Conservation (phyloP, 2,888 invertebrate genomes). For the Linnaemya tessellans region DNA sequence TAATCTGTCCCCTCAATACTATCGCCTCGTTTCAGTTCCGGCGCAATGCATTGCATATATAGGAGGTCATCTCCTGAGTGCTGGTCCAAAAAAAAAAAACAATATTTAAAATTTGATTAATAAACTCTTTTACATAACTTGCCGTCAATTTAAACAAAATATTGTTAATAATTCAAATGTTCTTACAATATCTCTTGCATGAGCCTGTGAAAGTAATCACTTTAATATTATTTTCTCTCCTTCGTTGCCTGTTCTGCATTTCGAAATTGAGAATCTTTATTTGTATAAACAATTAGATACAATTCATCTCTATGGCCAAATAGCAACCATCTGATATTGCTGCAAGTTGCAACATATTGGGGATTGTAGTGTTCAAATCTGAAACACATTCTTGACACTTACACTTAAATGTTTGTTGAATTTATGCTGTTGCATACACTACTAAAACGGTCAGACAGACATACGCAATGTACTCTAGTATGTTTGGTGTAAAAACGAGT, state of each 20-base stretch:
- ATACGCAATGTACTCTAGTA: slow-evolving; percentile 18
- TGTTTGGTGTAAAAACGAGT: slow-evolving; percentile 25
- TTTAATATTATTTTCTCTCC: slow-evolving; percentile 37
- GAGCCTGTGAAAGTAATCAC: slow-evolving; percentile 67
- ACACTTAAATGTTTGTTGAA: slow-evolving; percentile 62
- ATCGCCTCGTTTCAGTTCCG: too few species aligned
- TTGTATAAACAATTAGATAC: slow-evolving; percentile 67
- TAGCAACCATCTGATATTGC: slow-evolving; percentile 45
- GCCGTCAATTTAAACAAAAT: background rate
- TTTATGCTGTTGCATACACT: slow-evolving; percentile 44
- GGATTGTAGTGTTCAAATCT: slow-evolving; percentile 46
- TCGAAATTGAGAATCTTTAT: slow-evolving; percentile 54
- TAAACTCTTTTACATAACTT: slow-evolving; percentile 18
- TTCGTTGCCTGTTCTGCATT: slow-evolving; percentile 20
- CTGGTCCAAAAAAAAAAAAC: too few species aligned
- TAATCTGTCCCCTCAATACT: too few species aligned
- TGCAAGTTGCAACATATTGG: slow-evolving; percentile 58
- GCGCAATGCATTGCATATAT: too few species aligned
- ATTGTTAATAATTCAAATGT: slow-evolving; percentile 23
- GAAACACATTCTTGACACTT: slow-evolving; percentile 70
- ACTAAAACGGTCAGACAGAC: background rate
- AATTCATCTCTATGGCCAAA: slow-evolving; percentile 50
- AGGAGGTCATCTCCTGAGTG: too few species aligned
- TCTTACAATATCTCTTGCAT: slow-evolving; percentile 28
- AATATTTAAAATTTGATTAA: too few species aligned